Evolutionary conservation across 1,140 invertebrate genomes (phyloP).

Genomic region (Penaeus chinensis): DNA sequence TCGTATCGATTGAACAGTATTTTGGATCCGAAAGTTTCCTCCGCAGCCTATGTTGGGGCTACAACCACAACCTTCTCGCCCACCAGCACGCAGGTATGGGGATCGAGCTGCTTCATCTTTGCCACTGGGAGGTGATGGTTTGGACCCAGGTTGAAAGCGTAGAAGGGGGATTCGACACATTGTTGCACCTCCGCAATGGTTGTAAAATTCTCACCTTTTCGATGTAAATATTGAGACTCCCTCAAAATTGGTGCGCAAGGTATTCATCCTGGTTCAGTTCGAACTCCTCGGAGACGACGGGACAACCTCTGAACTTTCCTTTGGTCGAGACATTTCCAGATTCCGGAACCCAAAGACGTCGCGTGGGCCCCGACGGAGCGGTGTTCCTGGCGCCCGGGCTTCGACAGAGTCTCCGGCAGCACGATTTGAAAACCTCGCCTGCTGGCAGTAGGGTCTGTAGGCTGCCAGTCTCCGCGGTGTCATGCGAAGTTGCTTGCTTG

Average conservation of each 20-base stretch:
- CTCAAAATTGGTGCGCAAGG: constrained; percentile 35
- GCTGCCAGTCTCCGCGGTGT: constrained; percentile 35
- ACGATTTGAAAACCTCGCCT: constrained; percentile 19
- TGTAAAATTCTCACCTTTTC: constrained; percentile 5
- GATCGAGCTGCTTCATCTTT: constrained; percentile 14
- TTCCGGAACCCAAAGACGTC: constrained; percentile 6
- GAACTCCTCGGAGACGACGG: constrained; percentile 36
- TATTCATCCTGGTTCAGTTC: constrained; percentile 32
- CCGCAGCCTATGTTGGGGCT: constrained; percentile 9
- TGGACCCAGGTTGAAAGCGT: too few relatives aligned
- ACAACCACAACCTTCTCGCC: constrained; percentile 23
- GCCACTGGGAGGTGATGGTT: background rate
- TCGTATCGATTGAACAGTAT: constrained; percentile 20
- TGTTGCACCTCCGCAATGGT: constrained; percentile 14
- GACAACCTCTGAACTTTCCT: background rate
- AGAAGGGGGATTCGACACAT: background rate
- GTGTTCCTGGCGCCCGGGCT: constrained; percentile 1
- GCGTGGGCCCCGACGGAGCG: constrained; percentile 32
- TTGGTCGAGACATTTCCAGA: constrained; percentile 10
- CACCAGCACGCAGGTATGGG: constrained; percentile 24
- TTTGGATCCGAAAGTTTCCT: background rate
- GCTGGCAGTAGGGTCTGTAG: constrained; percentile 31
- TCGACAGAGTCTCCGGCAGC: constrained; percentile 11
- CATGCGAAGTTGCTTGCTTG: constrained; percentile 34
- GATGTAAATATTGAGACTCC: constrained; percentile 39